Base-by-base conservation (phyloP, 1,140 invertebrate genomes). In the Orius laevigatus region DNA sequence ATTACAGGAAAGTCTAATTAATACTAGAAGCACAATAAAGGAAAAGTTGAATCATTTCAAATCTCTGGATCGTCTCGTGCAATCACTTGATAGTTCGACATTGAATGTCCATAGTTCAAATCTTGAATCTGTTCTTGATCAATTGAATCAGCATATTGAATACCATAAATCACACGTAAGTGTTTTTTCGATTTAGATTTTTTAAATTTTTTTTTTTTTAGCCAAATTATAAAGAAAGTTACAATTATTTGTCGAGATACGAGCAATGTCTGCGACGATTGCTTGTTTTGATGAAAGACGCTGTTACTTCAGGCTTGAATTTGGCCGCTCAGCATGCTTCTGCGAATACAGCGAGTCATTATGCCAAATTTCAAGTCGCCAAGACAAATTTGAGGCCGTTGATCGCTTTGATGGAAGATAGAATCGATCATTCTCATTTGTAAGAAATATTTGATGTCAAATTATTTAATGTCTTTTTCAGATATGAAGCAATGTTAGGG, bases 81-180 rank as follows among this genome's bases (percentile, higher is more conserved):
- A 86, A 63, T 76, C 84, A 56, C 67, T 89, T 6, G 79, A 76
- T 57, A 84, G 81, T 33, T 75, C 82, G 12, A 84, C 78, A 2
- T 67, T 90, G 51, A 81, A 81, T 2, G 78, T 87, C 1, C 81
- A 79, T 46, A 88, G 78, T 64, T 85, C 89, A 57, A 74, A 74
- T 1, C 91, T 92, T 60, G 78, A 84, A 46, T 72, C 75, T 44
- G 72, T 90, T 47, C 65, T 96, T 9, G 77, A 79, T 25, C 78
- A 85, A 57, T 80, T 96, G 44, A 89, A 95, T 65, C 76, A 80
- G 19, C 90, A 87, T 56, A 78, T 94, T 48, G 72, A 77, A 4
- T 95, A 92, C 66, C 75, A 95, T 60, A 76, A 78, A 38, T 68
- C 67, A 48, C 84, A 93, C 73, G 80, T 86, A 66, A 79, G 74